Conservation (phyloP, 2,113 vertebrate species). For the Macrotus californicus region DNA sequence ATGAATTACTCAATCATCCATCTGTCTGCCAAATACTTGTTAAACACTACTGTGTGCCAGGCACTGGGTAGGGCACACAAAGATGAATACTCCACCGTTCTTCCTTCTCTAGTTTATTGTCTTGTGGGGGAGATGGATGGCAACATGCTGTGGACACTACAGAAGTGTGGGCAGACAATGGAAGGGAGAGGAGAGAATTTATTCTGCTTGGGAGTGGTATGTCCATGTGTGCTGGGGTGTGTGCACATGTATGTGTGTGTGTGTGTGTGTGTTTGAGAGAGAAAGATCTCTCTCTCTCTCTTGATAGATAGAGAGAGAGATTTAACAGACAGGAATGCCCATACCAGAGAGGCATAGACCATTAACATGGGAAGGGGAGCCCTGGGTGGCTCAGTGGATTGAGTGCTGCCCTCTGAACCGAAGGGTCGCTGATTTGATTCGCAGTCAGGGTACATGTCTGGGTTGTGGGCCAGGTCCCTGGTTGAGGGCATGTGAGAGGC, state of each 20-base stretch:
- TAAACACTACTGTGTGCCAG: background rate
- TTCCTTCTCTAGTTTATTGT: background rate
- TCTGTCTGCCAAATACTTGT: background rate
- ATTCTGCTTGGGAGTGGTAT: background rate
- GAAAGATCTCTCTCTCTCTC: no score
- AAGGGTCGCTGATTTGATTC: no score
- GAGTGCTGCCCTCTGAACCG: no score
- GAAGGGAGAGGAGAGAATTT: background rate
- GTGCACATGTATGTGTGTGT: no score
- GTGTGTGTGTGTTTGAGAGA: background rate
- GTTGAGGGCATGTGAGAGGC: no score
- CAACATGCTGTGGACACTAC: background rate
- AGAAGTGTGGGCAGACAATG: background rate
- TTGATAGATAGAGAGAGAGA: no score
- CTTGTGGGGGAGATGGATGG: background rate
- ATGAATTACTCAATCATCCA: background rate
- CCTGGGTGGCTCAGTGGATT: no score
- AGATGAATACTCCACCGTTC: background rate
- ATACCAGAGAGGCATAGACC: background rate
- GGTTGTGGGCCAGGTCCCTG: no score
- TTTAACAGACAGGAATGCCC: background rate
- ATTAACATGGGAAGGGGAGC: background rate
- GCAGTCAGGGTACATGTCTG: no score
- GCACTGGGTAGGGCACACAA: background rate
- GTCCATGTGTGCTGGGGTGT: background rate